phyloP scores from a whole-genome alignment of 2,888 invertebrate species.

The Standfussiana lucernea region DNA sequence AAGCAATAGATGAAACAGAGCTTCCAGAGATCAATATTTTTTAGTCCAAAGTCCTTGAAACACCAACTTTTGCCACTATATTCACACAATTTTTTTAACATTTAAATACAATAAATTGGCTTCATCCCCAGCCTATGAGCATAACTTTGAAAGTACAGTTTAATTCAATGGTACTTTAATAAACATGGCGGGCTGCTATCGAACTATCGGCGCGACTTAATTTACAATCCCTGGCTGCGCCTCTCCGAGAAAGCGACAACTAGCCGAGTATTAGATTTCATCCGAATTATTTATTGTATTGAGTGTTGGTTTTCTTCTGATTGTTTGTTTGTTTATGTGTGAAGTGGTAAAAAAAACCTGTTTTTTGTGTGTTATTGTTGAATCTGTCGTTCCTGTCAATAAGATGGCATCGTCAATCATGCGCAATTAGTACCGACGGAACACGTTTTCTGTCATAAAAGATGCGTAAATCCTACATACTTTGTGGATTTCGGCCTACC shows the following conservation, averaged over 20 bases:
- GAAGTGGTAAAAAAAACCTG: neutral
- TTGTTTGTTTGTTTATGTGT: conserved; percentile 13
- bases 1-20: neutral
- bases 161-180: conserved; percentile 64
- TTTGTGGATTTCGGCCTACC: too few relatives aligned
- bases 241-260: conserved; percentile 59
- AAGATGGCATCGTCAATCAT: neutral
- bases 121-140: conserved; percentile 34
- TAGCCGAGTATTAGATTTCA: conserved; percentile 59
- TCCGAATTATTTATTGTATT: conserved; percentile 62
- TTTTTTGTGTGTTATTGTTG: too few relatives aligned
- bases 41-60: neutral
- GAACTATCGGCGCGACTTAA: conserved; percentile 51
- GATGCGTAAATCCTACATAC: too few relatives aligned
- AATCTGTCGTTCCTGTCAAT: neutral
- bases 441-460: too few relatives aligned
- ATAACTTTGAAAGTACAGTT: conserved; percentile 59
- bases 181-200: conserved; percentile 61
- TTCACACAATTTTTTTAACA: neutral
- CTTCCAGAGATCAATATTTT: neutral
- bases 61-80: neutral
- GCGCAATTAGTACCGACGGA: too few relatives aligned
- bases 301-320: conserved; percentile 25
- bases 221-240: conserved; percentile 50
- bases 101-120: conserved; percentile 34